Percentiles rank a stretch among this genome's conserved stretches.
phyloP scores from a whole-genome alignment of 2,888 invertebrate genomes.

The Dicranocentrus wangi region DNA sequence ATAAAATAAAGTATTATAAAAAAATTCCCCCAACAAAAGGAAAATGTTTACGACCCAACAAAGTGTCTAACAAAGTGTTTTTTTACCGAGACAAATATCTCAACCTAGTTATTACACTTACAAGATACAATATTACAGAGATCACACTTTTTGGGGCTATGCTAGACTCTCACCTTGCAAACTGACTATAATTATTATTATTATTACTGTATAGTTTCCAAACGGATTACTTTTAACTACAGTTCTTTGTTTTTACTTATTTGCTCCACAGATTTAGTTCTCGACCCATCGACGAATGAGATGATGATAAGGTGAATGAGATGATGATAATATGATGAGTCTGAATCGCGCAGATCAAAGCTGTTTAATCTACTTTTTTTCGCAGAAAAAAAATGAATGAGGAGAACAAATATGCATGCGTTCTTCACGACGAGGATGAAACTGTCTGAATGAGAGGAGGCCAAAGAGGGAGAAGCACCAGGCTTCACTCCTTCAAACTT shows the following conservation, averaged over 20 bases:
- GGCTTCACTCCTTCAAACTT: no score
- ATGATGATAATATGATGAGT: background rate
- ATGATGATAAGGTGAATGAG: background rate
- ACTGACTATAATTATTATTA: background rate
- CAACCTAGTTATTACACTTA: background rate
- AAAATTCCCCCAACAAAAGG: background rate
- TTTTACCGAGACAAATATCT: background rate
- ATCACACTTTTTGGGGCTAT: background rate
- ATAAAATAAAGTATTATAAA: no score
- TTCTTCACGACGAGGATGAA: constrained; percentile 38
- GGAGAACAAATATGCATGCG: background rate
- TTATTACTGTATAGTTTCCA: no score
- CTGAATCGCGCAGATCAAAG: background rate
- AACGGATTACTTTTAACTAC: no score
- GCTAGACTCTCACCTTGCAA: background rate
- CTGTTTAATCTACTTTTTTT: background rate
- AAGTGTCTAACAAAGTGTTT: background rate
- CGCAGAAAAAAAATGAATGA: background rate
- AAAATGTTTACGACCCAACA: background rate
- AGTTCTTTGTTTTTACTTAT: background rate
- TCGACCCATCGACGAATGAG: background rate
- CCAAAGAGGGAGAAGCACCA: no score
- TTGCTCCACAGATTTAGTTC: background rate
- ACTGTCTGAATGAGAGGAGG: constrained; percentile 35
- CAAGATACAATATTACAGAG: background rate